Conservation (phyloP, 2,888 invertebrate genomes). For the Melanchra persicariae region DNA sequence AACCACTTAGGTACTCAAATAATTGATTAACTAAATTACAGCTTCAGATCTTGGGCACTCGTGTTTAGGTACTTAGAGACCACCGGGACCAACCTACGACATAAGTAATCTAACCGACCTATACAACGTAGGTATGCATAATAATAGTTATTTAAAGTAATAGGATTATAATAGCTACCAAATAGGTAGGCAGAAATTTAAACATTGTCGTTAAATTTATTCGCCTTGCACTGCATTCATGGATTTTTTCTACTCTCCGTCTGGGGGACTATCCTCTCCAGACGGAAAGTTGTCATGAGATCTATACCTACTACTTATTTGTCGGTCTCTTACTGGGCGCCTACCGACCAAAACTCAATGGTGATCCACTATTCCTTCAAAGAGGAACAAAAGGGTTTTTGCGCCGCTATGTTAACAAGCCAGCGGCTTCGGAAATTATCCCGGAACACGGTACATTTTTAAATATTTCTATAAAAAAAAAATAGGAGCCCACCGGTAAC, state of each 20-base stretch:
- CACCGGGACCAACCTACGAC: neutral
- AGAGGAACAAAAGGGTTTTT: too few relatives aligned
- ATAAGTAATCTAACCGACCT: neutral
- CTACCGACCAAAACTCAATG: too few relatives aligned
- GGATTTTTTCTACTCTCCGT: neutral
- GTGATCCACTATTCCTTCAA: too few relatives aligned
- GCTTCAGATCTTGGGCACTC: neutral
- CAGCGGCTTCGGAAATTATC: too few relatives aligned
- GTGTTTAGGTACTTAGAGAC: neutral
- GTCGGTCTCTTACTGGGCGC: too few relatives aligned
- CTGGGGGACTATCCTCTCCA: neutral
- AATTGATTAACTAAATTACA: slow-evolving; percentile 6
- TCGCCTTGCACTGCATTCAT: neutral
- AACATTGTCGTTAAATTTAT: slow-evolving; percentile 3
- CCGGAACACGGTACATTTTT: too few relatives aligned
- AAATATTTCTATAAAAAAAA: too few relatives aligned
- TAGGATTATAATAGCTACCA: slow-evolving; percentile 11
- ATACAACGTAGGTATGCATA: neutral
- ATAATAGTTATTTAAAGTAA: slow-evolving; percentile 1
- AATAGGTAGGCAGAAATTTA: slow-evolving; percentile 10
- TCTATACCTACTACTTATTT: too few relatives aligned
- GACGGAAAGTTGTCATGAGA: too few relatives aligned
- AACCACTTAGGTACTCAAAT: neutral
- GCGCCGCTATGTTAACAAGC: too few relatives aligned
- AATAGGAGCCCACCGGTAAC: too few relatives aligned